Evolutionary conservation across 1,140 invertebrate species (phyloP).

Genomic region (Cherax destructor): DNA sequence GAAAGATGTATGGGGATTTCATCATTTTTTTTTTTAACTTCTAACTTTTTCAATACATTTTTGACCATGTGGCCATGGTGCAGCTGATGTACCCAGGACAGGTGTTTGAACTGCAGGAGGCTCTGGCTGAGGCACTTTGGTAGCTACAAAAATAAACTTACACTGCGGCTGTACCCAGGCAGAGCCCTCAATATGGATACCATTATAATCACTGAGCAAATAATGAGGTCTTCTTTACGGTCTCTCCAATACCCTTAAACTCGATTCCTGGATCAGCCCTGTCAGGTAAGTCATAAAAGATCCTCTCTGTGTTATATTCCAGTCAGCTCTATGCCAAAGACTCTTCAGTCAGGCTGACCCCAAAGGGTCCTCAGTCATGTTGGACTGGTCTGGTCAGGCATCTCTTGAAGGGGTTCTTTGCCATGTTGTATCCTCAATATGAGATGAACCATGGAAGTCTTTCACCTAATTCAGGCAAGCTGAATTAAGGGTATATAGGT

Average conservation of each 20-base stretch:
- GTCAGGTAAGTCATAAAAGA: constrained; percentile 32
- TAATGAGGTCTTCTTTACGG: constrained; percentile 34
- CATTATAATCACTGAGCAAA: constrained; percentile 41
- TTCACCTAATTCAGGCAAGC: no score
- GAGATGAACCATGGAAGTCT: no score
- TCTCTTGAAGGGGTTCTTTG: no score
- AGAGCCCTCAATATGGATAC: constrained; percentile 40
- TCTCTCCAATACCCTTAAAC: constrained; percentile 50
- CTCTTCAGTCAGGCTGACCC: no score
- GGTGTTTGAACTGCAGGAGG: constrained; percentile 44
- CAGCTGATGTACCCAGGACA: constrained; percentile 56
- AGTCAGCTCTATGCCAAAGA: no score
- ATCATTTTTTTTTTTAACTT: not conserved
- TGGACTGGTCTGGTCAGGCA: no score
- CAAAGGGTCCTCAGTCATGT: no score
- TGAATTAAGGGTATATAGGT: no score
- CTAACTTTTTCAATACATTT: not conserved
- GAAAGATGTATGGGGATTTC: not conserved
- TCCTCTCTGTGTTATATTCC: no score
- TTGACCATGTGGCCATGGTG: no score
- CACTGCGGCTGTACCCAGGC: constrained; percentile 28
- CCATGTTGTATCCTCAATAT: no score
- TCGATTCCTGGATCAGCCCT: constrained; percentile 47
- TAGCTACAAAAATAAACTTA: constrained; percentile 47
- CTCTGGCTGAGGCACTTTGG: constrained; percentile 10